Conservation (phyloP, 2,888 invertebrate genomes). For the Leptinotarsa tumamoca region DNA sequence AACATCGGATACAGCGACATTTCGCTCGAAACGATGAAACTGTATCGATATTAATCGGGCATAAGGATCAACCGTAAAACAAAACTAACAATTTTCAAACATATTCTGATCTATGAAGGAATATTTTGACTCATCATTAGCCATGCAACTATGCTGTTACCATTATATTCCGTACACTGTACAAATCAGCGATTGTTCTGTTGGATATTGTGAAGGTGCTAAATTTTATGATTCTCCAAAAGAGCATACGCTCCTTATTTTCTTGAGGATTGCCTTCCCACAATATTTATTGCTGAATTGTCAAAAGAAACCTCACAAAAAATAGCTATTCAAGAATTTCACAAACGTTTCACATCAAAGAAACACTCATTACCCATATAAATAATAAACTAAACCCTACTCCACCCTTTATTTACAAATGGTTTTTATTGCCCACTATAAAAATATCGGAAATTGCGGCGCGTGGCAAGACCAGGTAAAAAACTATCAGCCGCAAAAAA, state of each 20-base stretch:
- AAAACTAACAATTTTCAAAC: too few relatives aligned
- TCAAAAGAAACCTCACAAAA: not conserved
- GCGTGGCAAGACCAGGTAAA: constrained; percentile 60
- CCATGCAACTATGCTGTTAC: too few relatives aligned
- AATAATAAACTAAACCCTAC: constrained; percentile 45
- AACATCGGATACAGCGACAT: too few relatives aligned
- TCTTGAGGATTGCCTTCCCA: not conserved
- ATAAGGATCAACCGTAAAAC: too few relatives aligned
- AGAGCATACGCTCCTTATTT: not conserved
- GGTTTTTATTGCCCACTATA: constrained; percentile 57
- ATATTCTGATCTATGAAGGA: too few relatives aligned
- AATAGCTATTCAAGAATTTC: not conserved
- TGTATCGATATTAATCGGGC: too few relatives aligned
- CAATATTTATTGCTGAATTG: not conserved
- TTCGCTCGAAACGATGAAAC: too few relatives aligned
- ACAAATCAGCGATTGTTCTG: too few relatives aligned
- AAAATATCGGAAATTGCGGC: constrained; percentile 49
- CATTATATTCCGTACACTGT: too few relatives aligned
- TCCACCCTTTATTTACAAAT: constrained; percentile 60
- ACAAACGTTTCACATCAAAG: constrained; percentile 23
- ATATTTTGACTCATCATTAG: too few relatives aligned
- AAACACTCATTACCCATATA: constrained; percentile 42
- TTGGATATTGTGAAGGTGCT: too few relatives aligned
- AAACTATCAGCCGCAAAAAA: constrained; percentile 51
- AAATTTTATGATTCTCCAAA: too few relatives aligned